Percentiles rank a stretch among this genome's conserved stretches.
Conservation (phyloP, 2,888 invertebrate genomes). For the Emesis furor region DNA sequence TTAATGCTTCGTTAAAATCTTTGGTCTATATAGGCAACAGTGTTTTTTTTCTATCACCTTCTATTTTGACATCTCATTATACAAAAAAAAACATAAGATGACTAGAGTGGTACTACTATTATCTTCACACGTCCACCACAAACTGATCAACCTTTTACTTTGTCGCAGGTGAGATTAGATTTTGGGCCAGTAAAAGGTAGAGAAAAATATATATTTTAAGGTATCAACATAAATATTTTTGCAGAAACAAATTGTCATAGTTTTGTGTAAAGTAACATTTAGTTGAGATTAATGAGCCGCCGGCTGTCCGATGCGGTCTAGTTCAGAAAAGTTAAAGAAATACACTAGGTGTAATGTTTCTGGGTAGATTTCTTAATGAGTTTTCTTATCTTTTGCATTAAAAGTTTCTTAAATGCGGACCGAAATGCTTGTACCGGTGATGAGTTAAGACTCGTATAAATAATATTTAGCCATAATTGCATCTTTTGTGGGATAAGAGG, state of each 20-base stretch:
- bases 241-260: slow-evolving; percentile 19
- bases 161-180: not conserved
- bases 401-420: not conserved
- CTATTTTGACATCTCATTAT: no score
- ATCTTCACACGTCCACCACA: no score
- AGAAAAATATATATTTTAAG: not conserved
- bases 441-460: not conserved
- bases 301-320: slow-evolving; percentile 15
- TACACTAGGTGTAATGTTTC: slow-evolving; percentile 21
- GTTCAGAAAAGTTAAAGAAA: slow-evolving; percentile 20
- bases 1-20: no score
- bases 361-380: slow-evolving; percentile 11
- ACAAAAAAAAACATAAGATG: no score
- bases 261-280: slow-evolving; percentile 17
- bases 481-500: no score
- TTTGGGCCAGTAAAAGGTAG: not conserved
- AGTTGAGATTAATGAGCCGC: slow-evolving; percentile 14
- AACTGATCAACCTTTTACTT: no score
- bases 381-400: slow-evolving; percentile 18
- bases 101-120: no score
- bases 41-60: no score
- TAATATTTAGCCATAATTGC: not conserved
- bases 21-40: no score
- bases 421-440: not conserved
- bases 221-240: not conserved